Conservation (phyloP, 2,888 invertebrate genomes). For the Synanthedon tipuliformis region DNA sequence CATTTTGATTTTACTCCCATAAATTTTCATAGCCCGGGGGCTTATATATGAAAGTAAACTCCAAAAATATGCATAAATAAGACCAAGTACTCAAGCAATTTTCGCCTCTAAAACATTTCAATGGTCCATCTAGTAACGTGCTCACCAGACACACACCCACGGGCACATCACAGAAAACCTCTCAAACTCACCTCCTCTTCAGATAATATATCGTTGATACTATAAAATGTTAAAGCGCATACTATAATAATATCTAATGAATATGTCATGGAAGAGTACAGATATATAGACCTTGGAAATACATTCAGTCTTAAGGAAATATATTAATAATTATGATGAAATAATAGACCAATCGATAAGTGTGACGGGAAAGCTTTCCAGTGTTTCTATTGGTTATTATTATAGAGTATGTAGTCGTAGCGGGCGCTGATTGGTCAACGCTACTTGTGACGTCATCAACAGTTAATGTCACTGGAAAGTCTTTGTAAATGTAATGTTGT, state of each 20-base stretch:
- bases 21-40: no score
- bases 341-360: background rate
- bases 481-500: no score
- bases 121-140: constrained; percentile 67
- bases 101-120: constrained; percentile 23
- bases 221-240: background rate
- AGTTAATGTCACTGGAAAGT: no score
- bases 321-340: constrained; percentile 1
- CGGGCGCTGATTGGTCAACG: no score
- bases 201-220: constrained; percentile 3
- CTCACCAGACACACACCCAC: constrained; percentile 53
- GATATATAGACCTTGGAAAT: constrained; percentile 14
- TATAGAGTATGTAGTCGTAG: no score
- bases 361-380: no score
- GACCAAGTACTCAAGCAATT: constrained; percentile 23
- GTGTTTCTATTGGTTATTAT: no score
- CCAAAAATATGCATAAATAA: no score
- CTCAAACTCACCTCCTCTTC: no score
- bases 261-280: constrained; percentile 10
- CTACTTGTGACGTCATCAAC: no score
- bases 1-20: no score
- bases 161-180: constrained; percentile 51
- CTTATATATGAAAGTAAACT: no score
- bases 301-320: constrained; percentile 21
- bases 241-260: constrained; percentile 3